phyloP scores from a whole-genome alignment of 2,113 vertebrate genomes.

The human (Homo sapiens) region GRCh38 chr14:57388001-57388500 shows the following conservation, averaged over 20 bases:
- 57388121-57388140: not conserved
- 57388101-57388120: not conserved
- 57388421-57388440: not conserved
- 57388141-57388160: not conserved
- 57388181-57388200: not conserved
- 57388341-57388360: not conserved
- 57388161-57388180: not conserved
- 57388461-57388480: not conserved
- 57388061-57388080: constrained; percentile 22
- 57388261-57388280: not conserved
- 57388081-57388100: constrained; percentile 20
- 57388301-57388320: not conserved
- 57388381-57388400: not conserved
- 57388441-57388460: not conserved
- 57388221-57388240: constrained; percentile 21
- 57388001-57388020: not conserved
- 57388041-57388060: not conserved
- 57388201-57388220: not conserved
- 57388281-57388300: not conserved
- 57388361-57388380: not conserved
- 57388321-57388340: not conserved
- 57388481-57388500: constrained; percentile 23
- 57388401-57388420: constrained; percentile 38
- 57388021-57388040: not conserved
- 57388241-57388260: not conserved